A percentile compares a stretch with the other conserved stretches of the same genome.
Conservation (phyloP, 2,113 vertebrate species). For the Sminthopsis crassicaudata region DNA sequence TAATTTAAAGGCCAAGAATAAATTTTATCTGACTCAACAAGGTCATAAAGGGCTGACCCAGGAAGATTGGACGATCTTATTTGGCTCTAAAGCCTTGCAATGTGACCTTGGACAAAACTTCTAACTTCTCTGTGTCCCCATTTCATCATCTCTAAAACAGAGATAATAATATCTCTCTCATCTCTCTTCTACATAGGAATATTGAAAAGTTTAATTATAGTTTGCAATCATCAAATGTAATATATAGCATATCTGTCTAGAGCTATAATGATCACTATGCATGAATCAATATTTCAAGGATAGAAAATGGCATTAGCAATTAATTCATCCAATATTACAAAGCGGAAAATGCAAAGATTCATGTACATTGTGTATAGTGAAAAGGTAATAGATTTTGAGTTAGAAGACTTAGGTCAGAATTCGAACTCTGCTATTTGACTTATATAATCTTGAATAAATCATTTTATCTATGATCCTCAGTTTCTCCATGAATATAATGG, state of each 20-base stretch:
- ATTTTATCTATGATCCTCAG: background rate
- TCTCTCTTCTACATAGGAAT: background rate
- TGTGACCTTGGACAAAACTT: background rate
- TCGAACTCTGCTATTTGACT: background rate
- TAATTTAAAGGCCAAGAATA: background rate
- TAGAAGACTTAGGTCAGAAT: background rate
- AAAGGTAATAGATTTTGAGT: background rate
- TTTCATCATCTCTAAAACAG: background rate
- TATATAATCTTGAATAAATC: background rate
- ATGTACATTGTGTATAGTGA: background rate
- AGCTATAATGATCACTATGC: background rate
- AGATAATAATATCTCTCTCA: constrained; percentile 10
- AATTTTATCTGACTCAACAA: background rate
- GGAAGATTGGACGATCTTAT: background rate
- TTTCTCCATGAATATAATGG: background rate
- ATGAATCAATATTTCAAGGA: background rate
- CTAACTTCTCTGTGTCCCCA: background rate
- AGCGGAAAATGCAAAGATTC: background rate
- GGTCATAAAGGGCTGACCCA: background rate
- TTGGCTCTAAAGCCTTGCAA: background rate
- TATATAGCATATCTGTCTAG: background rate
- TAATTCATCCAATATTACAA: background rate
- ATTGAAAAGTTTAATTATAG: background rate
- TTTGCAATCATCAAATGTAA: background rate
- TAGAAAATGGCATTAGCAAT: background rate